phyloP scores from a whole-genome alignment of 2,113 vertebrate genomes.

The Stegastes partitus region DNA sequence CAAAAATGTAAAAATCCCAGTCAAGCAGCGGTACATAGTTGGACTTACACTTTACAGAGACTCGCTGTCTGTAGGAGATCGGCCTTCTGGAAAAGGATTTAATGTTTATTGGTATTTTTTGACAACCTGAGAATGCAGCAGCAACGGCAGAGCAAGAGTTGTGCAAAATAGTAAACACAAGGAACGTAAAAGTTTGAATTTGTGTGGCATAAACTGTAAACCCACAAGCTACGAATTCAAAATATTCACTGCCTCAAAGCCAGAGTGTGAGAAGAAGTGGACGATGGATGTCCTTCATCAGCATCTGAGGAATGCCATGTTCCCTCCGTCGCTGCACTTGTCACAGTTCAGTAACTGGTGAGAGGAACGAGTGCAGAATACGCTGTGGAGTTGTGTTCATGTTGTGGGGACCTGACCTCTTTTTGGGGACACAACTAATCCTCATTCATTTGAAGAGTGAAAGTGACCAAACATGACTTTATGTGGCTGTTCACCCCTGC shows the following conservation, averaged over 20 bases:
- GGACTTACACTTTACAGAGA: constrained; percentile 14
- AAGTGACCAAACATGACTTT: background rate
- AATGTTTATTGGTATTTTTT: constrained; percentile 13
- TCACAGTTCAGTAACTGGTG: constrained; percentile 50
- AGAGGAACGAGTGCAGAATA: constrained; percentile 33
- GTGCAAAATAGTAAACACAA: constrained; percentile 17
- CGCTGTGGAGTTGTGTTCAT: background rate
- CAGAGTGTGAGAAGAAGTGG: constrained; percentile 6
- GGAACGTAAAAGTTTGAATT: background rate
- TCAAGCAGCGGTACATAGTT: constrained; percentile 7
- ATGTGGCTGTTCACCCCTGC: background rate
- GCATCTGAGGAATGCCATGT: constrained; percentile 46
- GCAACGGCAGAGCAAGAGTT: too few species aligned
- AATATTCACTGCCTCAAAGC: background rate
- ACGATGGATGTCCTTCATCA: constrained; percentile 20
- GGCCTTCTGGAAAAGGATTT: constrained; percentile 1
- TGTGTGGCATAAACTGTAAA: constrained; percentile 2
- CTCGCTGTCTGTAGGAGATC: constrained; percentile 21
- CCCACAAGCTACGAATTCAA: background rate
- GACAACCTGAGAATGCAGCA: constrained; percentile 23
- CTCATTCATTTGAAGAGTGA: background rate
- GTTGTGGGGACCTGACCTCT: background rate
- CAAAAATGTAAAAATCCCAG: constrained; percentile 7
- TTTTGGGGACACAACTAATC: background rate
- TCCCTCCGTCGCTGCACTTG: constrained; percentile 41